These are phyloP conservation scores for Pseudomyrmex cubaensis DNA, from an alignment of 1,140 invertebrate genomes.

Conservation along the genomic window DNA sequence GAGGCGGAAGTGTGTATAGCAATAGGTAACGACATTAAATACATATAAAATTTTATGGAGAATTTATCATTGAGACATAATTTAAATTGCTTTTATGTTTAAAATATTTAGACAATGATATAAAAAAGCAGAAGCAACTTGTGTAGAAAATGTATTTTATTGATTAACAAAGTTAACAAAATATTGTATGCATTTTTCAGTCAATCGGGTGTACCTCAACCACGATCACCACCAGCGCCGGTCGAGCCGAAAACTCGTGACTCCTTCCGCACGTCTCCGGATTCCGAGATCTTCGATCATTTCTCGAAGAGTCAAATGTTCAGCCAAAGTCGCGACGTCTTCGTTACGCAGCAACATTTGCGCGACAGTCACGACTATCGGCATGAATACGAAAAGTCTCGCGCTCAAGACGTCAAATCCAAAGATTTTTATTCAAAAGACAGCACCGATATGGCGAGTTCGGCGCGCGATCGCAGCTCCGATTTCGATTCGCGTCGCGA, in stretches of 20 bases:
- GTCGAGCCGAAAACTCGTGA: slow-evolving; percentile 89
- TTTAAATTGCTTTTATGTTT: too few species aligned
- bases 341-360: slow-evolving; percentile 80
- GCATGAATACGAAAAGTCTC: slow-evolving; percentile 81
- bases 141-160: too few species aligned
- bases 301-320: slow-evolving; percentile 83
- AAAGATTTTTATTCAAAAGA: slow-evolving; percentile 86
- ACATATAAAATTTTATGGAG: background rate
- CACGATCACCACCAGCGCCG: slow-evolving; percentile 88
- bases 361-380: slow-evolving; percentile 80
- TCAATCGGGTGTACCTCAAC: slow-evolving; percentile 83
- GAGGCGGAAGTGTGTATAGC: slow-evolving; percentile 85
- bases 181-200: slow-evolving; percentile 63
- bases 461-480: slow-evolving; percentile 77
- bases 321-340: slow-evolving; percentile 83
- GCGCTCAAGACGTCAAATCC: slow-evolving; percentile 85
- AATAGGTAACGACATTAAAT: slow-evolving; percentile 77
- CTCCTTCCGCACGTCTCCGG: slow-evolving; percentile 88
- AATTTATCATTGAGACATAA: background rate
- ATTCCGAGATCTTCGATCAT: slow-evolving; percentile 87
- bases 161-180: too few species aligned
- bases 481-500: slow-evolving; percentile 83
- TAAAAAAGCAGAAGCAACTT: too few species aligned
- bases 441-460: slow-evolving; percentile 82
- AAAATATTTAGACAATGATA: too few species aligned